Conservation (phyloP, 2,113 vertebrate species). For the Pampusana beccarii region DNA sequence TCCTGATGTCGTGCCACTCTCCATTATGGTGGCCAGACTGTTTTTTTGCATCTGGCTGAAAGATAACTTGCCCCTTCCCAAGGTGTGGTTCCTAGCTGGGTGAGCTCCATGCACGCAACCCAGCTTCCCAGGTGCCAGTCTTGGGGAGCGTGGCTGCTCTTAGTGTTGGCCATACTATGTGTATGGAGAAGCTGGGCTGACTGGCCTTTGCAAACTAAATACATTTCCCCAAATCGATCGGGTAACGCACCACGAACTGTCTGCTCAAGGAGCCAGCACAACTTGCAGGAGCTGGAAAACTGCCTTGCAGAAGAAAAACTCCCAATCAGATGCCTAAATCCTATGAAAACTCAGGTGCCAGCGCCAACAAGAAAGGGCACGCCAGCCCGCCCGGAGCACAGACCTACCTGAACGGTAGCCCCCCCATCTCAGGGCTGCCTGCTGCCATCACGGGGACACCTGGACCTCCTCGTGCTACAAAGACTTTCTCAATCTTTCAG, state of each 20-base stretch:
- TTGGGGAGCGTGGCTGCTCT: neutral
- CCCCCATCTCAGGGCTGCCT: neutral
- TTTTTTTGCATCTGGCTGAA: neutral
- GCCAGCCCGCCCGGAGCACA: conserved; percentile 31
- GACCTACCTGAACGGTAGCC: conserved; percentile 21
- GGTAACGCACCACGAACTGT: neutral
- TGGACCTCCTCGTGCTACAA: neutral
- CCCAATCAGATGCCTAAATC: neutral
- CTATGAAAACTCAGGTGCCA: neutral
- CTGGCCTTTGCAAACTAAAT: neutral
- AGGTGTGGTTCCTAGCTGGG: neutral
- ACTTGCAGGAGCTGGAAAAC: conserved; percentile 11
- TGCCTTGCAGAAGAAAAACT: neutral
- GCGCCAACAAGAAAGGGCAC: conserved; percentile 38
- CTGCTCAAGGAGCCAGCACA: neutral
- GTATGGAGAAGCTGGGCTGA: neutral
- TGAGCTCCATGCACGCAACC: neutral
- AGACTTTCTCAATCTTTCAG: neutral
- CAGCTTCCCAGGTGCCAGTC: neutral
- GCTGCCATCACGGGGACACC: neutral
- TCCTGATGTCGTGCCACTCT: neutral
- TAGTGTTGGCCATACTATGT: neutral
- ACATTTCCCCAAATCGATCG: neutral
- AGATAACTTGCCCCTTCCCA: neutral
- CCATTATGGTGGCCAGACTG: neutral